Evolutionary conservation across 2,888 invertebrate species (phyloP).

Genomic region (Andrena camellia): DNA sequence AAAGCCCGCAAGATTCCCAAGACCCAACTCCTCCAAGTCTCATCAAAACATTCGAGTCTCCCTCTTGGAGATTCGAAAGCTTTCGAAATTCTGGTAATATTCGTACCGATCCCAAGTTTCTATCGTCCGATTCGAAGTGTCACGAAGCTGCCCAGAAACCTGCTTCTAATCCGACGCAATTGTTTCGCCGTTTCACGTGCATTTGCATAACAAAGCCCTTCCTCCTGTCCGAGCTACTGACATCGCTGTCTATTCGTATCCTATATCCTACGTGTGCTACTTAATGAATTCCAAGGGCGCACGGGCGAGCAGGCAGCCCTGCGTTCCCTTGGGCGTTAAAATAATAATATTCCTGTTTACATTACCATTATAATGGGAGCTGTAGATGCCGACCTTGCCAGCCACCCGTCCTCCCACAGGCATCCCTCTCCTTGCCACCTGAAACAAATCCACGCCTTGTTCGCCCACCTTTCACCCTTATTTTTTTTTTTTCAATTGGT

Average conservation of each 20-base stretch:
- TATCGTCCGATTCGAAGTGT: no score
- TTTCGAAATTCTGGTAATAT: no score
- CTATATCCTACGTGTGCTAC: background rate
- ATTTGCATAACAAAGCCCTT: background rate
- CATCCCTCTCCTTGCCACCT: conserved; percentile 82
- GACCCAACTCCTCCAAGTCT: no score
- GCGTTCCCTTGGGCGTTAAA: conserved; percentile 22
- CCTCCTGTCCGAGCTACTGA: no score
- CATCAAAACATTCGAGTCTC: no score
- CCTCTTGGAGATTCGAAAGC: no score
- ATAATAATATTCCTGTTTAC: conserved; percentile 64
- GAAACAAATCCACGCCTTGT: conserved; percentile 38
- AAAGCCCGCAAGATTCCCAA: no score
- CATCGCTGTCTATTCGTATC: no score
- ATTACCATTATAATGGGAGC: conserved; percentile 91
- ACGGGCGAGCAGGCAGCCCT: background rate
- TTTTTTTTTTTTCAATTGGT: background rate
- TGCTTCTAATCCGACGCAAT: no score
- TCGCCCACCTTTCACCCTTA: background rate
- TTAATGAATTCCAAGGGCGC: background rate
- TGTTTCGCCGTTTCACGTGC: background rate
- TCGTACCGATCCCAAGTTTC: no score
- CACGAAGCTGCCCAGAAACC: no score
- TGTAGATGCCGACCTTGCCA: conserved; percentile 92
- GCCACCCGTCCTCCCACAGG: conserved; percentile 91